Conservation (phyloP, 2,113 vertebrate genomes). For the Porphyrio hochstetteri region DNA sequence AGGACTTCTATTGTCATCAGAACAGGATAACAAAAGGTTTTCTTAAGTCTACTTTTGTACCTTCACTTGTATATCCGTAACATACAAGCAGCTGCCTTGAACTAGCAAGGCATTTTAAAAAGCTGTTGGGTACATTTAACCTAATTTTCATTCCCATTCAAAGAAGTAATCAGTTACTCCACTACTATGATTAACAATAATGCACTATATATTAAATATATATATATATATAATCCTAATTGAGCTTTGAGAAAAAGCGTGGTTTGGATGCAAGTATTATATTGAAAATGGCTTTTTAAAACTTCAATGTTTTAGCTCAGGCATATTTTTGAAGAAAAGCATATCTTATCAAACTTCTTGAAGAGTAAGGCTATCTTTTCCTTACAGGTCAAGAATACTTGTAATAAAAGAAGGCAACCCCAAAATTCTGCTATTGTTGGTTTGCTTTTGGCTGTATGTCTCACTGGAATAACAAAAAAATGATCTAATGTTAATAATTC, state of each 20-base stretch:
- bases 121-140: neutral
- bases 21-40: neutral
- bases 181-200: neutral
- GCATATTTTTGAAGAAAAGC: neutral
- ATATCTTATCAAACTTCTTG: neutral
- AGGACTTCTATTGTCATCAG: neutral
- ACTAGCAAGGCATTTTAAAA: neutral
- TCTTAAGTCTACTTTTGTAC: neutral
- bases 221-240: neutral
- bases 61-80: neutral
- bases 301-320: neutral
- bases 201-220: neutral
- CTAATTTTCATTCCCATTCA: neutral
- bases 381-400: neutral
- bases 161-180: neutral
- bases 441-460: neutral
- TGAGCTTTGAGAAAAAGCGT: too few species aligned
- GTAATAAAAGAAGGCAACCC: neutral
- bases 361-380: neutral
- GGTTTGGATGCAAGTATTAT: too few species aligned
- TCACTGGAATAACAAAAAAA: neutral
- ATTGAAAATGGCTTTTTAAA: too few species aligned
- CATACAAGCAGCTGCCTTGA: neutral
- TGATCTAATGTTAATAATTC: neutral
- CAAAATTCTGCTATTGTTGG: fast-evolving